Conservation (phyloP, 2,888 invertebrate species). For the Acrobasis suavella region DNA sequence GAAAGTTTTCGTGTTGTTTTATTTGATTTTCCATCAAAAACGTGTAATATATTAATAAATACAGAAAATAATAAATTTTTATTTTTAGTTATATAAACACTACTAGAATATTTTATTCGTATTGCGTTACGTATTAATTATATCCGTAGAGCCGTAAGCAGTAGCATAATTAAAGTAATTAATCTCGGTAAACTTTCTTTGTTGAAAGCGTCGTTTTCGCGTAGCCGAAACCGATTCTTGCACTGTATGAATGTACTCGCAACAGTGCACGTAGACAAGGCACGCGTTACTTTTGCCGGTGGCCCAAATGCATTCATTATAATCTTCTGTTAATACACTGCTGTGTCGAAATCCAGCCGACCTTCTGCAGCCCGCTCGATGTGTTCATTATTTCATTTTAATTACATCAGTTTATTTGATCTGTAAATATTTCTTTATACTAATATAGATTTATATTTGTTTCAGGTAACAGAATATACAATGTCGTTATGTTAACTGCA, state of each 20-base stretch:
- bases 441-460: slow-evolving; percentile 44
- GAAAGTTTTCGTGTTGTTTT: slow-evolving; percentile 37
- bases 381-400: slow-evolving; percentile 49
- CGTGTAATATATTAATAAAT: background rate
- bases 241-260: background rate
- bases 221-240: background rate
- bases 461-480: slow-evolving; percentile 61
- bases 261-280: slow-evolving; percentile 24
- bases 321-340: slow-evolving; percentile 57
- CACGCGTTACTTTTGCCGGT: slow-evolving; percentile 51
- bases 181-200: slow-evolving; percentile 18
- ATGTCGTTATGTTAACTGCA: slow-evolving; percentile 40
- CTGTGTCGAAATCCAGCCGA: slow-evolving; percentile 62
- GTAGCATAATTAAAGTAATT: slow-evolving; percentile 11
- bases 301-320: slow-evolving; percentile 70
- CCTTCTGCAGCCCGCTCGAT: slow-evolving; percentile 60
- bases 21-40: slow-evolving; percentile 23
- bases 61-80: background rate
- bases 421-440: slow-evolving; percentile 35
- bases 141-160: slow-evolving; percentile 6
- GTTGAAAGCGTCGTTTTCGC: slow-evolving; percentile 18
- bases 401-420: slow-evolving; percentile 35
- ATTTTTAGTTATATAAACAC: background rate
- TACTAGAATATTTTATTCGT: background rate
- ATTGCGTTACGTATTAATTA: slow-evolving; percentile 7